Percentiles rank a stretch among this genome's conserved stretches.
phyloP scores from a whole-genome alignment of 1,140 invertebrate genomes.

The Venustaconcha ellipsiformis region DNA sequence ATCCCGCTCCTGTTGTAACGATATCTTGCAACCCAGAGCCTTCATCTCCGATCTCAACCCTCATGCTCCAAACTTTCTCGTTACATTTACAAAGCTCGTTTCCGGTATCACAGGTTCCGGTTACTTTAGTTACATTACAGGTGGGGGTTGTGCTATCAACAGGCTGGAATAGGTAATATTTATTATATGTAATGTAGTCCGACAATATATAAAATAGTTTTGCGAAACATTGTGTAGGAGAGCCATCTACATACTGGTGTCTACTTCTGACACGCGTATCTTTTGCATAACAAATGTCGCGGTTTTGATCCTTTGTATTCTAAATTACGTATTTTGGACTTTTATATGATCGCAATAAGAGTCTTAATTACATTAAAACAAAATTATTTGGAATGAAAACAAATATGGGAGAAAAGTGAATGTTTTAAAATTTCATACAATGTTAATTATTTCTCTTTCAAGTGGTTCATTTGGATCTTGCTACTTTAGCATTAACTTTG shows the following conservation, averaged over 20 bases:
- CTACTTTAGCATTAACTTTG: no score
- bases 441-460: no score
- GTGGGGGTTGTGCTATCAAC: conserved; percentile 10
- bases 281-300: not conserved
- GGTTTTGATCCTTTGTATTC: no score
- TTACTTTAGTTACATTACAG: conserved; percentile 16
- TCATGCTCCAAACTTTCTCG: conserved; percentile 17
- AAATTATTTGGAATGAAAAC: no score
- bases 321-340: no score
- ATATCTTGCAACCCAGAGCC: conserved; percentile 5
- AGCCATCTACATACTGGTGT: not conserved
- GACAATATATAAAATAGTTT: no score
- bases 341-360: no score
- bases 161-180: not conserved
- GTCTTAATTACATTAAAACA: no score
- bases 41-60: conserved; percentile 7
- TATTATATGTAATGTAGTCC: not conserved
- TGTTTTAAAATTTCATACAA: no score
- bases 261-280: not conserved
- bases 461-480: no score
- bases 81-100: conserved; percentile 11
- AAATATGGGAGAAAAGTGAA: no score
- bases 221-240: not conserved
- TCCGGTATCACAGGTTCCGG: conserved; percentile 21
- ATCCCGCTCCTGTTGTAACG: conserved; percentile 6